Base-by-base conservation (phyloP, 2,888 invertebrate genomes). In the Kryphioiulus occultus region DNA sequence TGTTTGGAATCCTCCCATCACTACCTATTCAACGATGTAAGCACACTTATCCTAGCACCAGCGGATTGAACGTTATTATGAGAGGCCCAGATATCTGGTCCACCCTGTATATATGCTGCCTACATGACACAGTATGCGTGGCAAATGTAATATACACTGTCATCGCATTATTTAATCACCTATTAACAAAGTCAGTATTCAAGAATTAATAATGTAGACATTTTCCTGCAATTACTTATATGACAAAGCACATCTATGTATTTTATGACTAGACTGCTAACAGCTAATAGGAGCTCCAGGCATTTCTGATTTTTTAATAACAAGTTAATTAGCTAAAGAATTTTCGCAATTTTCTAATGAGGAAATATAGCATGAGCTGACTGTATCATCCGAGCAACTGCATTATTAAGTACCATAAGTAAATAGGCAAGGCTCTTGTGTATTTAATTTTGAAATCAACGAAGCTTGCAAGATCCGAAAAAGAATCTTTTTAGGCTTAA, bases 271-370 rank as follows among this genome's bases (percentile, higher is more conserved):
- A 26, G 22, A 12, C 26, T 68, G 22, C 68, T 10, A 68, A 26
- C 68, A 7, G 26, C 68, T 68, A 68, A 68, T 26, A 68, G 22
- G 22, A 68, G 68, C 68, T 68, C 22, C 68, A 26, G 26, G 68
- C 22, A 68, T 68, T 68, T 68, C 68, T 22, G 68, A 68, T 68
- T 68, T 68, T n/a, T 68, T 68, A 68, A 68, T 68, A 68, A 68
- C 22, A 22, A 68, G 68, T 68, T 68, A 68, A 68, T 68, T 68
- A 68, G 68, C 22, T 26, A 26, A 68, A 22, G 68, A 68, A 68
- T 68, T n/a, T n/a, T 68, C 68, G 26, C 26, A 68, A 68, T 68
- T 68, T 68, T 68, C 22, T 26, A 26, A 68, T 26, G 22, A 5
- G 1, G 7, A 26, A 22, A 26, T 59, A 68, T 26, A 22, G 26